Evolutionary conservation across 2,113 vertebrate species (phyloP).

Genomic region (Stomatorhinus ivindoensis): DNA sequence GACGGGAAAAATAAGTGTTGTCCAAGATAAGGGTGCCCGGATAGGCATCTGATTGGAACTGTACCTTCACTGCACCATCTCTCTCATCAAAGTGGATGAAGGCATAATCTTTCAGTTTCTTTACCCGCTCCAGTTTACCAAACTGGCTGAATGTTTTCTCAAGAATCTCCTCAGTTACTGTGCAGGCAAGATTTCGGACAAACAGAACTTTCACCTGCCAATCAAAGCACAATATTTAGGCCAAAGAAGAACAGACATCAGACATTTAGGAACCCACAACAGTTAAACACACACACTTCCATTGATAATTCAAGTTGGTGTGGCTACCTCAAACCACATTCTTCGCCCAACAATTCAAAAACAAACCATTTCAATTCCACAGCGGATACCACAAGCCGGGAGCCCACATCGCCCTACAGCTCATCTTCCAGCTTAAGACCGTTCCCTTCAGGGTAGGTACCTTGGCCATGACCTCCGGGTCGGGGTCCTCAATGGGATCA

Average conservation of each 20-base stretch:
- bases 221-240: background rate
- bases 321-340: background rate
- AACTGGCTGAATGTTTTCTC: conserved; percentile 96
- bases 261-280: background rate
- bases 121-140: conserved; percentile 96
- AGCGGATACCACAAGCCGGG: background rate
- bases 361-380: background rate
- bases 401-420: background rate
- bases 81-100: conserved; percentile 98
- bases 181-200: conserved; percentile 93
- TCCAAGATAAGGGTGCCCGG: background rate
- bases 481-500: conserved; percentile 96
- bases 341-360: background rate
- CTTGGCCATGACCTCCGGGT: conserved; percentile 99
- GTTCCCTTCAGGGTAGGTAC: conserved; percentile 51
- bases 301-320: background rate
- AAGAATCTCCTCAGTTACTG: conserved; percentile 95
- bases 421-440: background rate
- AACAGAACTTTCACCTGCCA: conserved; percentile 93
- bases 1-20: background rate
- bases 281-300: background rate
- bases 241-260: background rate
- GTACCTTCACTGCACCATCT: conserved; percentile 94
- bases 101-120: conserved; percentile 98
- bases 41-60: background rate